phyloP scores from a whole-genome alignment of 1,140 invertebrate species.

The Leptestheria dahalacensis region DNA sequence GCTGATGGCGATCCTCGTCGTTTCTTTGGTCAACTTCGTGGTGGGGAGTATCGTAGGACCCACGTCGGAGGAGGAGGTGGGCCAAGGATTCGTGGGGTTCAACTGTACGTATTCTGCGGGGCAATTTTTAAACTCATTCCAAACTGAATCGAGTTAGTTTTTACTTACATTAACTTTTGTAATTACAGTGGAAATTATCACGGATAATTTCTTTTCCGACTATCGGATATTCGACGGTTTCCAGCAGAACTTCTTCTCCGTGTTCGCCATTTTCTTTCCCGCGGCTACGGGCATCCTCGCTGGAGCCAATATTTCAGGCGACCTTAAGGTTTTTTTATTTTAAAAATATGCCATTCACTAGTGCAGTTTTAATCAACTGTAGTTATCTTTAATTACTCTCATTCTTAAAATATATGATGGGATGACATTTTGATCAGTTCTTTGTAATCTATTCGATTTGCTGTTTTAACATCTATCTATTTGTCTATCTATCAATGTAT shows the following conservation, averaged over 20 bases:
- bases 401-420: not conserved
- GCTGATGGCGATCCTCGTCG: slow-evolving; percentile 34
- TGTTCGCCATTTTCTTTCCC: slow-evolving; percentile 47
- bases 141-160: not conserved
- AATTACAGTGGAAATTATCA: slow-evolving; percentile 24
- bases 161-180: too few relatives aligned
- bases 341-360: not conserved
- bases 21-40: slow-evolving; percentile 37
- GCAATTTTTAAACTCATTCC: not conserved
- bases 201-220: slow-evolving; percentile 32
- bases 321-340: slow-evolving; percentile 22
- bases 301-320: slow-evolving; percentile 42
- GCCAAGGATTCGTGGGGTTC: slow-evolving; percentile 36
- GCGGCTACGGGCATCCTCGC: slow-evolving; percentile 36
- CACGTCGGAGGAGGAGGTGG: slow-evolving; percentile 25
- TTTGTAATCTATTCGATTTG: too few relatives aligned
- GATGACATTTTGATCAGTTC: not conserved
- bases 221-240: slow-evolving; percentile 25
- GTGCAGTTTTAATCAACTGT: not conserved
- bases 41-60: slow-evolving; percentile 36
- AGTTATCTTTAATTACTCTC: not conserved
- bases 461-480: too few relatives aligned
- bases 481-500: too few relatives aligned
- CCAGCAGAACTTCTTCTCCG: slow-evolving; percentile 35
- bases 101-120: slow-evolving; percentile 24